These are phyloP conservation scores for Semaprochilodus insignis DNA, from an alignment of 2,797 vertebrate species.

Conservation along the genomic window DNA sequence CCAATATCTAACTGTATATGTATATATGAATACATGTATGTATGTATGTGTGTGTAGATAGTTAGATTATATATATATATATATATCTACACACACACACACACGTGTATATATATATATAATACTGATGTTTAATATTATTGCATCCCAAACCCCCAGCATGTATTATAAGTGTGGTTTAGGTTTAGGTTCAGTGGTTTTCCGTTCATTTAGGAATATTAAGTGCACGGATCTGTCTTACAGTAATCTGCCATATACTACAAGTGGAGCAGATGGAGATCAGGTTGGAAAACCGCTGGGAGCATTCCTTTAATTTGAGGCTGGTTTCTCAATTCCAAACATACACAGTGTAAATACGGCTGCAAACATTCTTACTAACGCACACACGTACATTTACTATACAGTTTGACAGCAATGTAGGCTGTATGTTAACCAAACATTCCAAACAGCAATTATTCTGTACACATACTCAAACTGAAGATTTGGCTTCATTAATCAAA, in stretches of 20 bases:
- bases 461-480: background rate
- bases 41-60: no score
- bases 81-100: no score
- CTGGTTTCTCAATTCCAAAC: constrained; percentile 74
- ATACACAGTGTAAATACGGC: constrained; percentile 59
- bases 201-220: no score
- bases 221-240: background rate
- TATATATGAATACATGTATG: no score
- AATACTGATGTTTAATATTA: no score
- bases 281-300: background rate
- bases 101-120: no score
- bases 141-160: no score
- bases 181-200: no score
- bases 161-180: no score
- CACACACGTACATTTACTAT: constrained; percentile 32
- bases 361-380: constrained; percentile 27
- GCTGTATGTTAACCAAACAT: constrained; percentile 29
- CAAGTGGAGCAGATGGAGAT: background rate
- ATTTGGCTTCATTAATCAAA: constrained; percentile 36
- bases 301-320: constrained; percentile 64
- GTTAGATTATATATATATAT: no score
- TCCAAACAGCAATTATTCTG: background rate
- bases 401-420: constrained; percentile 44
- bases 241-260: background rate
- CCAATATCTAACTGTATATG: no score